Percentiles rank a stretch among this genome's conserved stretches.
Conservation (phyloP, 2,113 vertebrate genomes). For the Helogale parvula region DNA sequence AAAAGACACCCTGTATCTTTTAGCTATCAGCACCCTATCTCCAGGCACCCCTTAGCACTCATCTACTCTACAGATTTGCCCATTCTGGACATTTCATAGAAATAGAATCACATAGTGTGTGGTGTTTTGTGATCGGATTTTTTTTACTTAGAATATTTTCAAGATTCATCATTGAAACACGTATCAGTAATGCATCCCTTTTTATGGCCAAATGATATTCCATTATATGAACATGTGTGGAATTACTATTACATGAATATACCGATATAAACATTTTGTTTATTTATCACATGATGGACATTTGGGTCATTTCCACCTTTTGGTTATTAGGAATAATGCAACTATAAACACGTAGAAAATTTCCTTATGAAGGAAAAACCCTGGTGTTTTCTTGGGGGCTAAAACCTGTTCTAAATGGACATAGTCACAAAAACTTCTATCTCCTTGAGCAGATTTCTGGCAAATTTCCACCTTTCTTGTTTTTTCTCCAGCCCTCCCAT, state of each 20-base stretch:
- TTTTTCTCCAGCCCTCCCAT: not conserved
- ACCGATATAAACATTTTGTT: not conserved
- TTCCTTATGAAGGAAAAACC: not conserved
- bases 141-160: not conserved
- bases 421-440: not conserved
- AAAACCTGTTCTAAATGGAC: conserved; percentile 3
- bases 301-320: not conserved
- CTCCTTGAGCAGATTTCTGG: conserved; percentile 35
- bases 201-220: not conserved
- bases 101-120: not conserved
- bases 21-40: not conserved
- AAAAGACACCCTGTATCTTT: not conserved
- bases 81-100: not conserved
- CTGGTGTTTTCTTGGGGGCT: not conserved
- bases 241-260: not conserved
- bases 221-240: not conserved
- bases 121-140: not conserved
- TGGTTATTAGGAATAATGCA: not conserved
- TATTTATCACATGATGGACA: not conserved
- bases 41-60: not conserved
- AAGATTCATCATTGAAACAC: not conserved
- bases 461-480: conserved; percentile 23
- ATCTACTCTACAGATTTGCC: not conserved
- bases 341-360: not conserved
- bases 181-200: not conserved